Evolutionary conservation across 2,113 vertebrate genomes (phyloP).

Genomic region (Bos indicus): DNA sequence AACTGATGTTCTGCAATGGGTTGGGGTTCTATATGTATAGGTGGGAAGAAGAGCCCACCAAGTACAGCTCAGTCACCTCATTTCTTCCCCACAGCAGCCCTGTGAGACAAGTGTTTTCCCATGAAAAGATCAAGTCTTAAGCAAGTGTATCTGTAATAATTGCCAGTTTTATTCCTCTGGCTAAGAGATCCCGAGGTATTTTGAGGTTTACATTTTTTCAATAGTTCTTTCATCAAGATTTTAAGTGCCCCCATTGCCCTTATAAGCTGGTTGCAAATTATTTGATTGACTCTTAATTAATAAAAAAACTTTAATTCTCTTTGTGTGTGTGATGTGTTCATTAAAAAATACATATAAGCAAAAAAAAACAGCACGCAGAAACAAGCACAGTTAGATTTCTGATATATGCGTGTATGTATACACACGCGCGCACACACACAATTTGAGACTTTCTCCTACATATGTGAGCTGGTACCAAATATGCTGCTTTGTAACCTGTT

Average conservation of each 20-base stretch:
- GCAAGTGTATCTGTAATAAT: conserved; percentile 32
- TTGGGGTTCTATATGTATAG: background rate
- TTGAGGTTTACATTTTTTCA: conserved; percentile 56
- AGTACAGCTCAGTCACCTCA: background rate
- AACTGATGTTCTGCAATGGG: background rate
- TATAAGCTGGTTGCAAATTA: conserved; percentile 60
- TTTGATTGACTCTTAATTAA: conserved; percentile 29
- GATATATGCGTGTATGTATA: conserved; percentile 22
- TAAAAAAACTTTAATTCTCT: conserved; percentile 31
- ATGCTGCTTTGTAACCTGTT: conserved; percentile 43
- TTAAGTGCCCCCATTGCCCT: conserved; percentile 47
- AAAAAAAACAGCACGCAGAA: conserved; percentile 47
- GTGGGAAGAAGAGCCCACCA: background rate
- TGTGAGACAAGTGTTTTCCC: conserved; percentile 8
- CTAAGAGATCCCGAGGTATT: conserved; percentile 48
- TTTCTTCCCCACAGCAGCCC: background rate
- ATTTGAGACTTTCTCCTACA: conserved; percentile 50
- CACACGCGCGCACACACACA: background rate
- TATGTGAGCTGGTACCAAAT: conserved; percentile 54
- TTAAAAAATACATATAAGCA: conserved; percentile 66
- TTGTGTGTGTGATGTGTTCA: conserved; percentile 36
- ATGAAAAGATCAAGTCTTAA: conserved; percentile 60
- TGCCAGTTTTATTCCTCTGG: conserved; percentile 70
- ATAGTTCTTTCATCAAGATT: conserved; percentile 38
- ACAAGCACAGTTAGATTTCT: conserved; percentile 37